A percentile compares a stretch with the other conserved stretches of the same genome.
phyloP scores from a whole-genome alignment of 2,888 invertebrate genomes.

The Macrophya alboannulata region DNA sequence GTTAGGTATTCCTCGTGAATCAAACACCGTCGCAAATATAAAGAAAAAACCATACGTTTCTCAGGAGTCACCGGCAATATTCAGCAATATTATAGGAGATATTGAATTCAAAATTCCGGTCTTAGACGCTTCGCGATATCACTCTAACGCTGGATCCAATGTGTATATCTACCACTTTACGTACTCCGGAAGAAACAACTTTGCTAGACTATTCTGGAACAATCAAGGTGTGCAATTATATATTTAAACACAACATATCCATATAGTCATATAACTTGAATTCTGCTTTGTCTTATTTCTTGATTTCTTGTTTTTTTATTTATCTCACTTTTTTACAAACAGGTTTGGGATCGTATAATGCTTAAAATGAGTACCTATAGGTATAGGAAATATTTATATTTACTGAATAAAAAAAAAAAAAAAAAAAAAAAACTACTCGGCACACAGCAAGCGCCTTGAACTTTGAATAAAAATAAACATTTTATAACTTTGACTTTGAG shows the following conservation, averaged over 20 bases:
- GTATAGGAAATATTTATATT: background rate
- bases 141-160: conserved; percentile 36
- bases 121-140: conserved; percentile 27
- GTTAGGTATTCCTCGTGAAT: conserved; percentile 11
- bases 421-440: background rate
- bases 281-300: background rate
- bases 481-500: background rate
- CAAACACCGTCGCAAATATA: background rate
- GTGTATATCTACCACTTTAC: conserved; percentile 55
- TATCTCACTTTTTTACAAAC: background rate
- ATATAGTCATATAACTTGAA: background rate
- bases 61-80: background rate
- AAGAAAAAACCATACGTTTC: background rate
- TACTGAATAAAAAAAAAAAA: background rate
- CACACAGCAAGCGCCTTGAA: background rate
- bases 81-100: conserved; percentile 43
- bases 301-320: background rate
- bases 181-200: conserved; percentile 53
- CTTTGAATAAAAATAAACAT: background rate
- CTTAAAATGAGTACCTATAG: background rate
- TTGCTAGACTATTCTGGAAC: conserved; percentile 42
- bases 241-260: background rate
- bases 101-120: conserved; percentile 53
- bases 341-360: background rate
- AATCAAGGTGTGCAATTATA: conserved; percentile 2